phyloP scores from a whole-genome alignment of 2,888 invertebrate genomes.

The Drosophila demipolita region DNA sequence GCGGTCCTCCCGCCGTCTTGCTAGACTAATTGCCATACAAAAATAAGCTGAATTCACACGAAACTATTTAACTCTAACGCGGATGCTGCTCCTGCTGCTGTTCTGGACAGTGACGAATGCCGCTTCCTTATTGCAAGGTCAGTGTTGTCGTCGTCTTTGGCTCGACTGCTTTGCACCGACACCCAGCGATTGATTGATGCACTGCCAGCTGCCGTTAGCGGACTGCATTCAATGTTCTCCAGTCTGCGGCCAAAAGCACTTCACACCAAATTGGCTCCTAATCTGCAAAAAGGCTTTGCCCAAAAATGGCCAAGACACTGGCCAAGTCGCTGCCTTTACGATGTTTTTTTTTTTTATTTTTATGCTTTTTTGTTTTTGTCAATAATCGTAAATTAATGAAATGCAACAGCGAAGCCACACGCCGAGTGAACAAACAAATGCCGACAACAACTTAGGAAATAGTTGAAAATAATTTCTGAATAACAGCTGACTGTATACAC shows the following conservation, averaged over 20 bases:
- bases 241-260: constrained; percentile 43
- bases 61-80: constrained; percentile 31
- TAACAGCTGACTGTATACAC: constrained; percentile 12
- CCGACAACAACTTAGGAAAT: constrained; percentile 35
- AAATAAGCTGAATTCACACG: constrained; percentile 67
- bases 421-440: constrained; percentile 56
- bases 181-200: constrained; percentile 69
- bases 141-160: constrained; percentile 44
- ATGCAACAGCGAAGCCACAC: constrained; percentile 68
- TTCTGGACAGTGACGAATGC: constrained; percentile 74
- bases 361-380: constrained; percentile 49
- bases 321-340: constrained; percentile 24
- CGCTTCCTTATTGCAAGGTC: constrained; percentile 79
- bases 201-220: constrained; percentile 77
- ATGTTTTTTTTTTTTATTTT: constrained; percentile 17
- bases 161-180: constrained; percentile 4
- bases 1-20: constrained; percentile 2
- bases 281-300: constrained; percentile 69
- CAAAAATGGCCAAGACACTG: constrained; percentile 56
- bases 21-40: constrained; percentile 70
- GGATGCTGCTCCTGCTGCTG: constrained; percentile 23
- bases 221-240: constrained; percentile 16
- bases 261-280: constrained; percentile 78
- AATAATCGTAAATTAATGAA: constrained; percentile 81
- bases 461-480: background rate